A percentile compares a stretch with the other conserved stretches of the same genome.
These are phyloP conservation scores for Xyrichtys novacula DNA, from an alignment of 2,797 vertebrate species.

Conservation along the genomic window DNA sequence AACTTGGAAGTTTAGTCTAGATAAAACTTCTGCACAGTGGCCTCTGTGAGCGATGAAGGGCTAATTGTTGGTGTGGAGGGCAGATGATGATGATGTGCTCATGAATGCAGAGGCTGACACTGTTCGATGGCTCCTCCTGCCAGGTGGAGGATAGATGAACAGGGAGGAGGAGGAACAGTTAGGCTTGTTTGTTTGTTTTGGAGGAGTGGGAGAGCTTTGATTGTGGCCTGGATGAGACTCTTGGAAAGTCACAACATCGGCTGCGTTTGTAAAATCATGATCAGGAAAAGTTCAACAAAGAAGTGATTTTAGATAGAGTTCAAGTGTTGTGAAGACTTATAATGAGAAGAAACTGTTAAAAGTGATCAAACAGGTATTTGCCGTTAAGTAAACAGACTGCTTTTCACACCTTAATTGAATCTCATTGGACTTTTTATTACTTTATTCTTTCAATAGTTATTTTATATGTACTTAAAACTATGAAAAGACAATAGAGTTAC, in stretches of 20 bases:
- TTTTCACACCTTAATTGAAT: too few species aligned
- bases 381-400: too few species aligned
- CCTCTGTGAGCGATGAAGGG: constrained; percentile 71
- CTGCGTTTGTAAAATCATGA: constrained; percentile 10
- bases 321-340: neutral
- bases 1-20: constrained; percentile 11
- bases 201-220: constrained; percentile 36
- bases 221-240: constrained; percentile 30
- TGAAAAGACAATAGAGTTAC: too few species aligned
- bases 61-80: constrained; percentile 66
- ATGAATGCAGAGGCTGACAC: constrained; percentile 66
- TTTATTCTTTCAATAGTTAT: too few species aligned
- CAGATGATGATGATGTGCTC: constrained; percentile 68
- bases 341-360: neutral
- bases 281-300: neutral
- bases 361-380: too few species aligned
- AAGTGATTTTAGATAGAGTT: neutral
- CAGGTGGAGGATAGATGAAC: constrained; percentile 58
- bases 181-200: constrained; percentile 37
- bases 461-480: too few species aligned
- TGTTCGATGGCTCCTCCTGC: constrained; percentile 44
- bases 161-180: constrained; percentile 25
- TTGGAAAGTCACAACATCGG: constrained; percentile 8
- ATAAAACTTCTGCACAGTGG: constrained; percentile 12
- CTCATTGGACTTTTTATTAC: too few species aligned